Percentiles rank a stretch among this genome's conserved stretches.
Conservation (phyloP, 2,888 invertebrate genomes). For the Agrypnus murinus region DNA sequence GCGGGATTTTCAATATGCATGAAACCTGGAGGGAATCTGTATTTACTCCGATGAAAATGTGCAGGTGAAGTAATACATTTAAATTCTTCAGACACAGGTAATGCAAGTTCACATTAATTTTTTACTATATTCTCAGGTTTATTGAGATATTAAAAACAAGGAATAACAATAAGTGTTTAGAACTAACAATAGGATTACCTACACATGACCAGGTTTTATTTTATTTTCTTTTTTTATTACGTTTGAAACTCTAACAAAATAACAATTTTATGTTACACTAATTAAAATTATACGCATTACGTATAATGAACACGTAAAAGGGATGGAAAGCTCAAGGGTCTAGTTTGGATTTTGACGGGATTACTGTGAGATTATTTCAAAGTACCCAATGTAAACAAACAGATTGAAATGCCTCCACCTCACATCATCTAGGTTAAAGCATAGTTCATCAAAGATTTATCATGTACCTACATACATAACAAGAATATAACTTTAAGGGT, state of each 20-base stretch:
- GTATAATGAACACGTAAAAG: not conserved
- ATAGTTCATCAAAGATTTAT: too few species aligned
- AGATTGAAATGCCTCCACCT: too few species aligned
- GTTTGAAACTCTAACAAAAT: not conserved
- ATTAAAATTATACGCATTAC: not conserved
- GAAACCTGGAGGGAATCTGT: conserved; percentile 3
- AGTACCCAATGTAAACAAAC: too few species aligned
- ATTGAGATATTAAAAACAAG: too few species aligned
- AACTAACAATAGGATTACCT: too few species aligned
- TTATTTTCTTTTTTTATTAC: too few species aligned
- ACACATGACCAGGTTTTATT: too few species aligned
- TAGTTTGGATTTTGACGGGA: conserved; percentile 4
- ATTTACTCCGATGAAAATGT: not conserved
- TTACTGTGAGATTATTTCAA: not conserved
- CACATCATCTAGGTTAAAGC: too few species aligned
- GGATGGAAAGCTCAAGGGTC: not conserved
- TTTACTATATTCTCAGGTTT: too few species aligned
- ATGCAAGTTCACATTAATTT: not conserved
- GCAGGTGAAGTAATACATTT: not conserved
- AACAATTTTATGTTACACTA: not conserved
- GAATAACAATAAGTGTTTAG: too few species aligned
- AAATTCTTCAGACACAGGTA: not conserved
- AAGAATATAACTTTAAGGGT: too few species aligned
- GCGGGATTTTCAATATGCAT: conserved; percentile 17
- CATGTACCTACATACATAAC: too few species aligned